Evolutionary conservation across 2,888 invertebrate species (phyloP).

Genomic region (Adineta ricciae): DNA sequence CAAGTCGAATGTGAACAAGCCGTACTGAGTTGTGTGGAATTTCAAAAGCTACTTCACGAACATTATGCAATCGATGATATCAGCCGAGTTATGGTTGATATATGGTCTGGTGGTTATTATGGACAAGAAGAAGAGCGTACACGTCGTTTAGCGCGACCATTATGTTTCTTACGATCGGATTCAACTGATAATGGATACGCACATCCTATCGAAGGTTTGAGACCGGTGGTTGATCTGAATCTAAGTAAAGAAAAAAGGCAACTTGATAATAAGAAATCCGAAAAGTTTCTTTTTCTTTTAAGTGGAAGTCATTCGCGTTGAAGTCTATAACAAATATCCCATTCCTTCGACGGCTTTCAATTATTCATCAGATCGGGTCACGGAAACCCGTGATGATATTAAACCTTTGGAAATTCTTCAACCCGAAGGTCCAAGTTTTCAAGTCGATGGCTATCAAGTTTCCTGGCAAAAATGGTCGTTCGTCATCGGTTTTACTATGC

Average conservation of each 20-base stretch:
- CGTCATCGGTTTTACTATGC: conserved; percentile 26
- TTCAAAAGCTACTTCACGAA: background rate
- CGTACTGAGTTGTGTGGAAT: background rate
- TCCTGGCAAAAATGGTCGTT: conserved; percentile 34
- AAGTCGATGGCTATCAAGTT: conserved; percentile 28
- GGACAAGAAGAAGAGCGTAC: background rate
- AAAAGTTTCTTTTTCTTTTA: too few relatives aligned
- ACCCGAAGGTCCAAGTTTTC: conserved; percentile 34
- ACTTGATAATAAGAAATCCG: too few relatives aligned
- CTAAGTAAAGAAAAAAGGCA: too few relatives aligned
- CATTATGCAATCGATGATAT: background rate
- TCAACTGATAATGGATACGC: conserved; percentile 27
- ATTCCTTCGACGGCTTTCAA: background rate
- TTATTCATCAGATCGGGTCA: background rate
- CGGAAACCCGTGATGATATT: conserved; percentile 21
- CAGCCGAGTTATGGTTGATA: background rate
- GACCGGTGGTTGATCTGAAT: conserved; percentile 29
- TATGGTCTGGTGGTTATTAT: background rate
- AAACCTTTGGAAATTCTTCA: conserved; percentile 32
- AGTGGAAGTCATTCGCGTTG: conserved; percentile 30
- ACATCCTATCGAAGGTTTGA: conserved; percentile 31
- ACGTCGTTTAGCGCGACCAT: background rate
- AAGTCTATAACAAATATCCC: conserved; percentile 26
- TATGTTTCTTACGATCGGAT: background rate
- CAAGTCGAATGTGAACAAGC: background rate